Evolutionary conservation across 2,113 vertebrate genomes (phyloP).

Genomic region (Sylvia atricapilla): DNA sequence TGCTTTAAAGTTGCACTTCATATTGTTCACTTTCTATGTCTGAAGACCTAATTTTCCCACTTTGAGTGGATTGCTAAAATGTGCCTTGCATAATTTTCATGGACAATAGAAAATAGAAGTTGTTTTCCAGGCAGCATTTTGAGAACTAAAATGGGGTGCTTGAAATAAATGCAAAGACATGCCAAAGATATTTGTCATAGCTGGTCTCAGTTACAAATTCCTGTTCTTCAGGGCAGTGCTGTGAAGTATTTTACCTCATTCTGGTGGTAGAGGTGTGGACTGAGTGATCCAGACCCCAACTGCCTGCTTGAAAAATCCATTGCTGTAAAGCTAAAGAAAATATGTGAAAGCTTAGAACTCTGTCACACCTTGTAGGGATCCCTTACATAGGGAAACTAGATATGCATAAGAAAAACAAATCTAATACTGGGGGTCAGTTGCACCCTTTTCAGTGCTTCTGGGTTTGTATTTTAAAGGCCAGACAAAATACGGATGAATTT

Average conservation of each 20-base stretch:
- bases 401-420: background rate
- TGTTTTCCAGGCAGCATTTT: background rate
- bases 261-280: background rate
- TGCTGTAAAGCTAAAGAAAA: background rate
- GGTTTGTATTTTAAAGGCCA: background rate
- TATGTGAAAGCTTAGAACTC: background rate
- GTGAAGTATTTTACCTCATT: background rate
- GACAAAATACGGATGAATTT: background rate
- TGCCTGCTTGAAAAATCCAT: background rate
- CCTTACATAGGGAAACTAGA: background rate
- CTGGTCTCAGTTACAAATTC: background rate
- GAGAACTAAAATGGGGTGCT: background rate
- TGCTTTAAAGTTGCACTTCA: background rate
- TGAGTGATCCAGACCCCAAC: background rate
- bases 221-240: background rate
- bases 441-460: background rate
- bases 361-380: background rate
- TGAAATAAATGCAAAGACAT: background rate
- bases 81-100: fast-evolving
- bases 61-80: background rate
- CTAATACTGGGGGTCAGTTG: background rate
- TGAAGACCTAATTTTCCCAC: background rate
- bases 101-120: background rate
- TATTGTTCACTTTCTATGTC: background rate
- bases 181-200: background rate